Conservation (phyloP, 2,113 vertebrate genomes). For the Silurus meridionalis region DNA sequence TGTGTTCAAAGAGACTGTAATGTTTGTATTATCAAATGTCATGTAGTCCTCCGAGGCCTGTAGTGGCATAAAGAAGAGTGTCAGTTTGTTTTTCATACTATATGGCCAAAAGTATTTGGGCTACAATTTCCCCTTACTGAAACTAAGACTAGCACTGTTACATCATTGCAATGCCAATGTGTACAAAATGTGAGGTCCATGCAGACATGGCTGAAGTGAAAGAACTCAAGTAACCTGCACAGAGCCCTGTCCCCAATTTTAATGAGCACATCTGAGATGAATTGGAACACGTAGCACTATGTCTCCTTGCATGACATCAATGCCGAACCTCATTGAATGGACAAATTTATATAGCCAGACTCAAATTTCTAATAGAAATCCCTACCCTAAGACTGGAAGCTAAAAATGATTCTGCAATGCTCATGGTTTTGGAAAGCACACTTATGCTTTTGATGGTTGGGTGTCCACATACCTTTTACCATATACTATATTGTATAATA, state of each 20-base stretch:
- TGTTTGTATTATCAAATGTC: slow-evolving; percentile 51
- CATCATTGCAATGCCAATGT: neutral
- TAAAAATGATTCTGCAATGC: neutral
- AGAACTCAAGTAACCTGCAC: neutral
- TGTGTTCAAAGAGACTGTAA: slow-evolving; percentile 46
- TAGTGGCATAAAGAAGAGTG: slow-evolving; percentile 30
- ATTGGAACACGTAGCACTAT: neutral
- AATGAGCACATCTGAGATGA: neutral
- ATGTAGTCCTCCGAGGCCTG: slow-evolving; percentile 71
- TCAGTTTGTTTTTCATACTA: neutral
- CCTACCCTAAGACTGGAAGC: neutral
- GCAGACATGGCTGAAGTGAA: neutral
- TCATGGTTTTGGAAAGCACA: neutral
- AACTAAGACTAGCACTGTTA: neutral
- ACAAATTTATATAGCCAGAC: neutral
- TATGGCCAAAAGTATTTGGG: neutral
- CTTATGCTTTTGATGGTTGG: neutral
- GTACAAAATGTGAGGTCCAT: neutral
- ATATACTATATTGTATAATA: neutral
- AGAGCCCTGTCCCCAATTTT: neutral
- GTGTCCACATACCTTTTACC: neutral
- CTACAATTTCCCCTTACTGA: neutral
- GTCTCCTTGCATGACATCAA: too few species aligned
- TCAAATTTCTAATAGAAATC: neutral
- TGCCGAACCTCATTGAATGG: neutral